Base-by-base conservation (phyloP, 1,140 invertebrate species). In the Octopus bimaculoides region DNA sequence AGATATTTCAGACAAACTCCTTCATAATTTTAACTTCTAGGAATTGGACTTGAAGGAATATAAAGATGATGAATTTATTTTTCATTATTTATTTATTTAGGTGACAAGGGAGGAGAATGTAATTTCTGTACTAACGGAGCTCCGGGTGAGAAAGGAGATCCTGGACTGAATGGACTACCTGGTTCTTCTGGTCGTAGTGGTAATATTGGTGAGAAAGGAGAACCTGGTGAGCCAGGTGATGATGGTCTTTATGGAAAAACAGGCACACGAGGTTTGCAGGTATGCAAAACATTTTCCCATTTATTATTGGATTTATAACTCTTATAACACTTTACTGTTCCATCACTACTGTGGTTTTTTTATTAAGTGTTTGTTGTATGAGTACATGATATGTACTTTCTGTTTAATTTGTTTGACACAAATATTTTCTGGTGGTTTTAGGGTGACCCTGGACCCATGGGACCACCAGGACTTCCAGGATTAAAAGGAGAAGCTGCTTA, bases 91-190 rank as follows among this genome's bases (percentile, higher is more conserved):
- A 56, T 53, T 53, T 17, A 77, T 12, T n/a, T 73, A 85, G 85
- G 85, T 82, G 79, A 82, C 14, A 80, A 74, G 55, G 85, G 85
- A 75, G 84, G 83, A 9, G 80, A 82, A 8, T 85, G 85, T 52
- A 81, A 79, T 41, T 66, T 81, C 4, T 85, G 85, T 75, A n/a
- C 82, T 12, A 83, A 84, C 76, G 87, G 87, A 55, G 9, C 54
- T 54, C 66, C 83, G 80, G 83, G 83, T n/a, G 74, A 76, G n/a
- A 83, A 81, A 75, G 82, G 83, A 73, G 54, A 81, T 52, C 79
- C 82, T 74, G 83, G 83, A 52, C 53, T 82, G 8, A 79, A 81
- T 79, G 83, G 83, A 14, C 56, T 75, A 12, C 80, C 82, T 56
- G 83, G 83, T 26, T 10, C 71, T 55, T 56, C 83, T 76, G 85